Percentiles rank a stretch among this genome's conserved stretches.
These are phyloP conservation scores for Percina caprodes DNA, from an alignment of 2,113 vertebrate species.

Conservation along the genomic window DNA sequence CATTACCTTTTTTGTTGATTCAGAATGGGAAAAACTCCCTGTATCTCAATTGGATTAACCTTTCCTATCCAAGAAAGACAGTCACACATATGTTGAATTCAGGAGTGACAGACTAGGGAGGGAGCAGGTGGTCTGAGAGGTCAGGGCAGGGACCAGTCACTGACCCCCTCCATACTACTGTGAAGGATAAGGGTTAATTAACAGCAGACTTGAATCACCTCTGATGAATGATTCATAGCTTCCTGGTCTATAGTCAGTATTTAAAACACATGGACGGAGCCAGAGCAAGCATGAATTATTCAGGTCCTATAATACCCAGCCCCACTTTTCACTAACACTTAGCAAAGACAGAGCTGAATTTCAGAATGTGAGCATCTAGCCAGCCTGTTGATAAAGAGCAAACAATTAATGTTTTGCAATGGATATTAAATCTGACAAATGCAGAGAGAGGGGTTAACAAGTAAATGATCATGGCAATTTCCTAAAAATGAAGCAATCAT, in stretches of 20 bases:
- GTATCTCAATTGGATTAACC: constrained; percentile 19
- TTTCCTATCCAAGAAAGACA: constrained; percentile 19
- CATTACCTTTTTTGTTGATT: neutral
- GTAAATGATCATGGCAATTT: constrained; percentile 31
- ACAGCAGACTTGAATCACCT: constrained; percentile 76
- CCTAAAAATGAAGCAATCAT: constrained; percentile 35
- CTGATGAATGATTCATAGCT: constrained; percentile 83
- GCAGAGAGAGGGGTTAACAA: constrained; percentile 4
- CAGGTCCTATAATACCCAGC: constrained; percentile 47
- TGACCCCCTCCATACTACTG: constrained; percentile 65
- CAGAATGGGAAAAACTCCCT: constrained; percentile 21
- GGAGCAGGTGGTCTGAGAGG: constrained; percentile 71
- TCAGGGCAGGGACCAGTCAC: constrained; percentile 61
- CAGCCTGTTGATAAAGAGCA: constrained; percentile 22
- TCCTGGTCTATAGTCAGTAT: constrained; percentile 71
- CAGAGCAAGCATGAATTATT: constrained; percentile 75
- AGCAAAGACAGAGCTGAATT: constrained; percentile 46
- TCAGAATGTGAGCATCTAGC: constrained; percentile 37
- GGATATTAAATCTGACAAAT: constrained; percentile 9
- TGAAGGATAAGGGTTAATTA: constrained; percentile 81
- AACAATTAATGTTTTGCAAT: constrained; percentile 14
- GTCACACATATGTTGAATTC: constrained; percentile 14
- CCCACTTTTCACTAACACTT: constrained; percentile 58
- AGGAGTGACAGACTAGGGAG: constrained; percentile 35
- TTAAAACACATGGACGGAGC: constrained; percentile 75